phyloP scores from a whole-genome alignment of 2,888 invertebrate species.

The Caenorhabditis sp. region DNA sequence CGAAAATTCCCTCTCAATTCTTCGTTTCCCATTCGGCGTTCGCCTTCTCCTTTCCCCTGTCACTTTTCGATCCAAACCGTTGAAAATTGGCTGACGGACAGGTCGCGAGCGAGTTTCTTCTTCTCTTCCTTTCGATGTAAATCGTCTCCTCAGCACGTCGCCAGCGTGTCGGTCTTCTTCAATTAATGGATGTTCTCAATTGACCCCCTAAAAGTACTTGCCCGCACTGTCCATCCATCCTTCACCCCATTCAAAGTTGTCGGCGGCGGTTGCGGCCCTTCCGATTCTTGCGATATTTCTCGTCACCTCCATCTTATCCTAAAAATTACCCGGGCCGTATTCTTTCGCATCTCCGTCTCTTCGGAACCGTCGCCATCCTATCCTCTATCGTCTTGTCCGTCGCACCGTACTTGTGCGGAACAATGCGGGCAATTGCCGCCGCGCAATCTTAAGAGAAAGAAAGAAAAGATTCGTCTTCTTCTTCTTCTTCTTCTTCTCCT shows the following conservation, averaged over 20 bases:
- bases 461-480: conserved; percentile 9
- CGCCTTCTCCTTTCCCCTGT: conserved; percentile 1
- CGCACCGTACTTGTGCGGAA: conserved; percentile 40
- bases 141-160: neutral
- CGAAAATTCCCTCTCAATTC: too few species aligned
- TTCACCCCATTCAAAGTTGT: neutral
- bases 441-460: conserved; percentile 11
- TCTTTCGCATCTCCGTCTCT: conserved; percentile 12
- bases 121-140: conserved; percentile 15
- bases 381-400: too few species aligned
- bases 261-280: neutral
- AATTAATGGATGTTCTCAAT: conserved; percentile 47
- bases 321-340: conserved; percentile 7
- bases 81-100: conserved; percentile 12
- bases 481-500: conserved; percentile 5
- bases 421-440: conserved; percentile 23
- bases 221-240: neutral
- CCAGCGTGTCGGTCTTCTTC: conserved; percentile 26
- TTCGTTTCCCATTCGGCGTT: too few species aligned
- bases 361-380: neutral
- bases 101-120: conserved; percentile 32
- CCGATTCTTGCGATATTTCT: neutral
- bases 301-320: conserved; percentile 15
- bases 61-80: conserved; percentile 10
- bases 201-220: conserved; percentile 36